Evolutionary conservation across 2,797 vertebrate species (phyloP), one percentile per base, ranked within the genome.

Genomic region (Danio tinwini): DNA sequence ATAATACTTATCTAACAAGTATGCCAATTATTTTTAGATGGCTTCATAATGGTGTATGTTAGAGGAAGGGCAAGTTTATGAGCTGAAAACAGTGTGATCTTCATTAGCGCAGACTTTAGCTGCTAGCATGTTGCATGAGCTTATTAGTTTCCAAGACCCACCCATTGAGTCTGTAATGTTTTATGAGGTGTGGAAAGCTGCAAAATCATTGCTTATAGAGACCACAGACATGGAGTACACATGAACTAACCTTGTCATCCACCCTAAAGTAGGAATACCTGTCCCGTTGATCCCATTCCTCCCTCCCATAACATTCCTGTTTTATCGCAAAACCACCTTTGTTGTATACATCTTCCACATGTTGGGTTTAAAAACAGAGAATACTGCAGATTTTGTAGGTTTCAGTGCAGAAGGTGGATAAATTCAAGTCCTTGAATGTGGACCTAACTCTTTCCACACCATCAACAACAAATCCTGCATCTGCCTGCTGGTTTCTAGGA

Each of bases 41-140:
- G 71, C 81, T 37, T 47, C 56, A 58, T 55, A 19, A 49, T 11
- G 52, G 55, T 72, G 14, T 50, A 61, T 79, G 49, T 52, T 64
- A 64, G 42, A 65, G 68, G 59, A 84, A 73, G 72, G 79, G 11
- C 12, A 37, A 37, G 16, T 85, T 63, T 81, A 62, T 42, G 62
- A 80, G 78, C 52, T 55, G 13, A 50, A 59, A 49, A 61, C 82
- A 64, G 42, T 40, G 42, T 81, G 76, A 78, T 63, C 79, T 76
- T 83, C 17, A 56, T 84, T 83, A 74, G 58, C 42, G 6, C 71
- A 44, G 59, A 19, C 53, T 14, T 8, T 0, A 44, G 69, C 63
- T 76, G 55, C 7, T 76, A 74, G 62, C 68, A 49, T 84, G 61
- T 72, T 82, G 92, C 90, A 93, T 92, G 91, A 81, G 40, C 67